Evolutionary conservation across 2,113 vertebrate genomes (phyloP).

Genomic region (Anarrhichthys ocellatus): DNA sequence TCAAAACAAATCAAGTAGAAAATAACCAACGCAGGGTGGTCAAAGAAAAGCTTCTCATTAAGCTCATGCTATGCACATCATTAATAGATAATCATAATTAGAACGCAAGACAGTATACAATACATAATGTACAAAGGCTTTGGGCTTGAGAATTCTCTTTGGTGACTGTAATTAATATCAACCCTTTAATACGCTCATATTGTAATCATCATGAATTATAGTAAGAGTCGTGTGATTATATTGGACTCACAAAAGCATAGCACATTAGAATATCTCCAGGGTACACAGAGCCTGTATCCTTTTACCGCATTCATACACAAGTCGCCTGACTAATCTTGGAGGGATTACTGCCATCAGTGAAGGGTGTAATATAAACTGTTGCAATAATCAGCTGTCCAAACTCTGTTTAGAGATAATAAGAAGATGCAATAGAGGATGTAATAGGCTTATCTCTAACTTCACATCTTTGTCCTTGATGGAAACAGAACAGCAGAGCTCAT

Average conservation of each 20-base stretch:
- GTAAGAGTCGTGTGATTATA: conserved; percentile 23
- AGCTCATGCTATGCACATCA: background rate
- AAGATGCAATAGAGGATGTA: conserved; percentile 42
- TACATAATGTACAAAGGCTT: conserved; percentile 20
- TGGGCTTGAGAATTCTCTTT: conserved; percentile 6
- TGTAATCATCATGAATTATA: conserved; percentile 22
- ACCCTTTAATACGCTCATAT: background rate
- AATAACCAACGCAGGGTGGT: background rate
- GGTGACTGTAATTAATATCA: conserved; percentile 42
- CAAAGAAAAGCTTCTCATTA: conserved; percentile 19
- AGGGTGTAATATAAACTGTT: conserved; percentile 40
- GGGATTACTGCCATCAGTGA: conserved; percentile 49
- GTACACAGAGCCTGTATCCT: conserved; percentile 10
- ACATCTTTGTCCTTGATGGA: conserved; percentile 54
- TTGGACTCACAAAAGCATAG: conserved; percentile 8
- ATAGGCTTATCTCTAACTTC: conserved; percentile 50
- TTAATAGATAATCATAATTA: conserved; percentile 40
- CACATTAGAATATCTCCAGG: conserved; percentile 11
- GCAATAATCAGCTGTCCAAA: conserved; percentile 61
- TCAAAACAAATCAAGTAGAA: background rate
- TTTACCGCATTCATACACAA: background rate
- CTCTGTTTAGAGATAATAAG: conserved; percentile 59
- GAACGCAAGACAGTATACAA: conserved; percentile 21
- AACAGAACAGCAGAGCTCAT: conserved; percentile 34
- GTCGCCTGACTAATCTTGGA: conserved; percentile 23